These are phyloP conservation scores for Trinectes maculatus DNA, from an alignment of 2,113 vertebrate species.

Conservation along the genomic window DNA sequence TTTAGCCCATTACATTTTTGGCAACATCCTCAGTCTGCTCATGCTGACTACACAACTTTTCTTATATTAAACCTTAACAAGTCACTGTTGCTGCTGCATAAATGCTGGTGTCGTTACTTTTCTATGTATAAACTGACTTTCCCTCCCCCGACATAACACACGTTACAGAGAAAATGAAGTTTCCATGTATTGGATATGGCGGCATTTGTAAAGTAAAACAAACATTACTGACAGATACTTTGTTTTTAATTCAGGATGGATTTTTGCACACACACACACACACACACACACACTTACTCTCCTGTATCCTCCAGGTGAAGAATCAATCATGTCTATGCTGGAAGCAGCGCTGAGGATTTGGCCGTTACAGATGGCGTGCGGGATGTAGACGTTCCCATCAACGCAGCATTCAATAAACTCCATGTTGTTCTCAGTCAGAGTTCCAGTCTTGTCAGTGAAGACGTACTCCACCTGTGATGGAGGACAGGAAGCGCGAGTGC, in stretches of 20 bases:
- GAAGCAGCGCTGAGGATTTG: constrained; percentile 89
- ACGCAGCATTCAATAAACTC: constrained; percentile 97
- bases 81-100: constrained; percentile 34
- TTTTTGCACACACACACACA: constrained; percentile 9
- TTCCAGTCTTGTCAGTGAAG: constrained; percentile 98
- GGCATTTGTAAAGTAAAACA: no score
- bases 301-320: constrained; percentile 87
- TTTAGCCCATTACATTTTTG: not conserved
- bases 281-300: constrained; percentile 81
- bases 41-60: constrained; percentile 51
- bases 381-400: constrained; percentile 93
- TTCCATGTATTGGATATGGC: constrained; percentile 11
- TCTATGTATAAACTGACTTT: constrained; percentile 22
- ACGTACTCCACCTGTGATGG: constrained; percentile 92
- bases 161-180: constrained; percentile 15
- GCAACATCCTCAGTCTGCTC: constrained; percentile 11
- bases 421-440: constrained; percentile 99
- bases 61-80: constrained; percentile 54
- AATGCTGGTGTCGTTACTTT: constrained; percentile 49
- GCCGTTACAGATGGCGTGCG: constrained; percentile 93
- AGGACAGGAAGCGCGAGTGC: not conserved
- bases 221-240: no score
- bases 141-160: constrained; percentile 14
- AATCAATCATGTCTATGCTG: constrained; percentile 97
- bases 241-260: constrained; percentile 14